Base-by-base conservation (phyloP, 2,113 vertebrate genomes). In the Tursiops truncatus region DNA sequence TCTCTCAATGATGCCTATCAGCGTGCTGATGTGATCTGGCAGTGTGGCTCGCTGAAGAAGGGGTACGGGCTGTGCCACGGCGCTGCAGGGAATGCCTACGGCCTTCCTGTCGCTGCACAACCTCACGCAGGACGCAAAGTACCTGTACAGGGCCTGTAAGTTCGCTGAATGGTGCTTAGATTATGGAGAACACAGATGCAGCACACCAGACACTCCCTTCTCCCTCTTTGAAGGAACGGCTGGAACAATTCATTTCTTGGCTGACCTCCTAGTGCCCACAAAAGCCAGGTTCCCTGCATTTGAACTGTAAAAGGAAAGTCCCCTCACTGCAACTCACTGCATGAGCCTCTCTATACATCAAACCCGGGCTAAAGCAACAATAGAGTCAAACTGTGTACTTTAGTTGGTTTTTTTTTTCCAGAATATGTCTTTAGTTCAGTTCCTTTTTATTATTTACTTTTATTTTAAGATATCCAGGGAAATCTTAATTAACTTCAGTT, bases 151-250 rank as follows among this genome's bases (percentile, higher is more conserved):
- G 97, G 99, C 99, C 90, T 99, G 99, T 98, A 99, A 99, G 99
- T 99, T 99, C 98, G 99, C 99, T 84, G 99, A 99, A 96, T 99
- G 99, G 99, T 99, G 99, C 97, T 99, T 99, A 98, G 99, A 99
- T 98, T 99, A 99, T 0, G 99, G 99, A 15, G 99, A 98, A 5
- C 99, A 99, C 0, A 99, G 99, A 56, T 99, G 99, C 98, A 98
- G 99, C 96, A 99, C 99, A 28, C 99, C 99, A 1, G 99, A 99
- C 97, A 99, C 99, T 0, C 99, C 99, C 0, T 99, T 99, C 98
- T 99, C 99, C 20, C 99, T 99, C 79, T 99, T 99, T 98, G 99
- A 99, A 99, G 99, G 99, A 97, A 99, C 99, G 99, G 99, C 99
- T 38, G 99, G 99, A 96, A 99, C 99, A 0, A 99, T 99, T 97